phyloP scores from a whole-genome alignment of 2,797 vertebrate species.

The Gallinago nigripennis region DNA sequence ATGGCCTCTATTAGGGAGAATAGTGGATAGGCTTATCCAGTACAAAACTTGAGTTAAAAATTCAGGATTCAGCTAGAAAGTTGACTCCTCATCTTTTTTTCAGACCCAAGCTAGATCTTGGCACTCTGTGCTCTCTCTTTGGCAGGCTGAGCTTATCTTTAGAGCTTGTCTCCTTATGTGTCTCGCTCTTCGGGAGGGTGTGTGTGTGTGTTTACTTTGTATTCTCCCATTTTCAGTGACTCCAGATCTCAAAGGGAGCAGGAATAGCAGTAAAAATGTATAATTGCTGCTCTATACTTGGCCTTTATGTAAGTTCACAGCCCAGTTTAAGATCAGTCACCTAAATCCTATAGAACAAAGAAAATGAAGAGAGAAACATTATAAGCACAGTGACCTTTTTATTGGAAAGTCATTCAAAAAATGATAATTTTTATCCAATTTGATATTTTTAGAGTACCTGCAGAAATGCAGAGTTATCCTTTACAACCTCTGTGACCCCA shows the following conservation, averaged over 20 bases:
- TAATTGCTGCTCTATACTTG: background rate
- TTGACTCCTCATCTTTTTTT: background rate
- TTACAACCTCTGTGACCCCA: background rate
- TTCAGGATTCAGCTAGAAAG: background rate
- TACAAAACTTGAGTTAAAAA: background rate
- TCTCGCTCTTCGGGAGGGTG: background rate
- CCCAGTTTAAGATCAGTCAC: background rate
- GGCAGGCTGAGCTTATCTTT: background rate
- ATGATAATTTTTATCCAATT: background rate
- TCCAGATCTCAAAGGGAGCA: background rate
- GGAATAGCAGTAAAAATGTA: background rate
- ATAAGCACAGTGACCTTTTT: background rate
- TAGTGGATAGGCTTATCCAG: background rate
- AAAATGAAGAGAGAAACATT: background rate
- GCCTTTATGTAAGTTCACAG: background rate
- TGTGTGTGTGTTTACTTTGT: background rate
- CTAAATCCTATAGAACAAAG: background rate
- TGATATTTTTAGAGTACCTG: background rate
- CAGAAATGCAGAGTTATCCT: background rate
- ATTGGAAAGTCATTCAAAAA: background rate
- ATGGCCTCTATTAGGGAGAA: background rate
- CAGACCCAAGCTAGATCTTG: background rate
- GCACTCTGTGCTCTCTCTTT: background rate
- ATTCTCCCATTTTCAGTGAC: background rate
- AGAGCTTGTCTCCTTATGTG: background rate